Conservation (phyloP, 2,888 invertebrate genomes). For the Orthosia cruda region DNA sequence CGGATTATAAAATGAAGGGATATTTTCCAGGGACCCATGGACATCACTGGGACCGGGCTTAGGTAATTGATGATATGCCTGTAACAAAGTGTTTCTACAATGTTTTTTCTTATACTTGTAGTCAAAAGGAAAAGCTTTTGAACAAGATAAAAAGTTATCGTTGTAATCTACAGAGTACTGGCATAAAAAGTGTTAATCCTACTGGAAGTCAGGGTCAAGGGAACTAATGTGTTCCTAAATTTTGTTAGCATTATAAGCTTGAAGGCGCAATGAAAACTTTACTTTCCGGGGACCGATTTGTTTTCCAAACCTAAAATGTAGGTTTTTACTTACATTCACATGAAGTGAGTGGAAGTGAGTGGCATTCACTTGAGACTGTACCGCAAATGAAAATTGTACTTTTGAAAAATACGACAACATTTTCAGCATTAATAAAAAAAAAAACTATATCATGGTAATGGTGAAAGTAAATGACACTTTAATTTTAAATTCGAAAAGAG, state of each 20-base stretch:
- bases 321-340: neutral
- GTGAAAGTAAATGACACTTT: conserved; percentile 6
- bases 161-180: conserved; percentile 9
- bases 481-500: neutral
- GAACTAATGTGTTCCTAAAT: conserved; percentile 37
- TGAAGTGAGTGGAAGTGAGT: neutral
- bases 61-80: conserved; percentile 55
- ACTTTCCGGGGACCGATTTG: conserved; percentile 4
- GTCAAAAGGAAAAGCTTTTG: conserved; percentile 23
- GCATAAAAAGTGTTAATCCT: conserved; percentile 9
- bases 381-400: neutral
- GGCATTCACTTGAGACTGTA: no score
- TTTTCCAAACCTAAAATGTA: neutral
- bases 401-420: neutral
- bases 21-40: conserved; percentile 32
- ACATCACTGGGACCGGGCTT: conserved; percentile 28
- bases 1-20: conserved; percentile 61
- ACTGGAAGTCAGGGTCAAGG: conserved; percentile 19
- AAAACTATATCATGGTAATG: no score
- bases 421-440: neutral
- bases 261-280: conserved; percentile 14
- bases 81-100: conserved; percentile 42
- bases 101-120: conserved; percentile 34
- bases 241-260: conserved; percentile 14
- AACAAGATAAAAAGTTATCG: conserved; percentile 26